These are phyloP conservation scores for Glareola pratincola DNA, from an alignment of 2,113 vertebrate genomes.

Conservation along the genomic window DNA sequence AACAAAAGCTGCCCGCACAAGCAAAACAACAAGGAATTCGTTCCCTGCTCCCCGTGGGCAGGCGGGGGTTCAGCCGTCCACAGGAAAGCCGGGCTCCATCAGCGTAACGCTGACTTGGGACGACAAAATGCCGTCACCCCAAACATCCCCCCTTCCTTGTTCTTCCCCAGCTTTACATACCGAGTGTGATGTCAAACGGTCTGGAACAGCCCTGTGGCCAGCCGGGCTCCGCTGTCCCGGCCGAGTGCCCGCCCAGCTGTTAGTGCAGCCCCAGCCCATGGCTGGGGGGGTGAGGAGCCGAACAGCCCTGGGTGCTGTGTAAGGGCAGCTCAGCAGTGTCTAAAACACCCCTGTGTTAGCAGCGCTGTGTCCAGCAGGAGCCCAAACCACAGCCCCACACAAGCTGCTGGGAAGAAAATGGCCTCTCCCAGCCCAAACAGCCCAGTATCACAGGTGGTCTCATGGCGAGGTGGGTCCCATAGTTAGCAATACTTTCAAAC, in stretches of 20 bases:
- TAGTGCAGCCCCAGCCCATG: neutral
- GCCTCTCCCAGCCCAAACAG: neutral
- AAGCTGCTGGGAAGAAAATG: no score
- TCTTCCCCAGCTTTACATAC: neutral
- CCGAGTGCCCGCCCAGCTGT: neutral
- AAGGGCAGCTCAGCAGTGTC: neutral
- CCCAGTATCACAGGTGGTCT: neutral
- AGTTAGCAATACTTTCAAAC: neutral
- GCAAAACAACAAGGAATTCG: neutral
- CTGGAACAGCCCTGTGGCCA: neutral
- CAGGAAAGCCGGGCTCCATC: neutral
- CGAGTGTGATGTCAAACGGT: neutral
- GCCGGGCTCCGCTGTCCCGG: neutral
- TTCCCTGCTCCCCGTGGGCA: neutral
- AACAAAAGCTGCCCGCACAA: neutral
- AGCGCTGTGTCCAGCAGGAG: neutral
- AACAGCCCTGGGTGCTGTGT: neutral
- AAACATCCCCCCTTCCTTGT: neutral
- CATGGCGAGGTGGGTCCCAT: rapidly evolving
- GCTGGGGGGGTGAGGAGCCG: neutral
- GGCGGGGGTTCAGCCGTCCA: neutral
- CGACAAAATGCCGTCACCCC: neutral
- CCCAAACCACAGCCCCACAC: neutral
- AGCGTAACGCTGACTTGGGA: neutral
- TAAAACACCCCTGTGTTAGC: neutral